Base-by-base conservation (phyloP, 2,888 invertebrate species). In the Mongoloraphidia duomilia region DNA sequence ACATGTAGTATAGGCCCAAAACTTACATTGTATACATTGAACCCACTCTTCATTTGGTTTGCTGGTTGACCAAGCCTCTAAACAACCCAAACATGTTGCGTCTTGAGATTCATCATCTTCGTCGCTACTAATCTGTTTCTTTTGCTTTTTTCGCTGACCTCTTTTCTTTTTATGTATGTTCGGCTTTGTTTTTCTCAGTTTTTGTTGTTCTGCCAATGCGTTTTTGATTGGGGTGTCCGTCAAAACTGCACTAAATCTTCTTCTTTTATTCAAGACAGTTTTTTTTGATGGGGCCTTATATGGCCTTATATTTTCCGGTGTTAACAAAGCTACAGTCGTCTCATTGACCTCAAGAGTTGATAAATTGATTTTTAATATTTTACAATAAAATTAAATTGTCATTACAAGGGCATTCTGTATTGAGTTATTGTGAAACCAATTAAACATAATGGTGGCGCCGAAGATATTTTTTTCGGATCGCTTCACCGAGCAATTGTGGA, bases 401-500 rank as follows among this genome's bases (percentile, higher is more conserved):
- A n/a, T n/a, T n/a, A n/a, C n/a, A n/a, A n/a, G n/a, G n/a, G n/a
- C n/a, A n/a, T n/a, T n/a, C n/a, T n/a, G n/a, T n/a, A n/a, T n/a
- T n/a, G n/a, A n/a, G n/a, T n/a, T n/a, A n/a, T n/a, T n/a, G n/a
- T n/a, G n/a, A n/a, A n/a, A n/a, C n/a, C n/a, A n/a, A n/a, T n/a
- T n/a, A n/a, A n/a, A n/a, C n/a, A n/a, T n/a, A n/a, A n/a, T n/a
- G n/a, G n/a, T n/a, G n/a, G n/a, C n/a, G n/a, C n/a, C n/a, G n/a
- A n/a, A n/a, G n/a, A n/a, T n/a, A n/a, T n/a, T n/a, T n/a, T n/a
- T n/a, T n/a, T n/a, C n/a, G n/a, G n/a, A n/a, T n/a, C n/a, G 52
- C 68, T 67, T 53, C 48, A 61, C 11, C 61, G 56, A 17, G 50
- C 49, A 9, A 41, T 17, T 14, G 54, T 49, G 34, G 36, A 26